A percentile compares a stretch with the other conserved stretches of the same genome.
phyloP scores from a whole-genome alignment of 2,113 vertebrate species.

The Xyrauchen texanus region DNA sequence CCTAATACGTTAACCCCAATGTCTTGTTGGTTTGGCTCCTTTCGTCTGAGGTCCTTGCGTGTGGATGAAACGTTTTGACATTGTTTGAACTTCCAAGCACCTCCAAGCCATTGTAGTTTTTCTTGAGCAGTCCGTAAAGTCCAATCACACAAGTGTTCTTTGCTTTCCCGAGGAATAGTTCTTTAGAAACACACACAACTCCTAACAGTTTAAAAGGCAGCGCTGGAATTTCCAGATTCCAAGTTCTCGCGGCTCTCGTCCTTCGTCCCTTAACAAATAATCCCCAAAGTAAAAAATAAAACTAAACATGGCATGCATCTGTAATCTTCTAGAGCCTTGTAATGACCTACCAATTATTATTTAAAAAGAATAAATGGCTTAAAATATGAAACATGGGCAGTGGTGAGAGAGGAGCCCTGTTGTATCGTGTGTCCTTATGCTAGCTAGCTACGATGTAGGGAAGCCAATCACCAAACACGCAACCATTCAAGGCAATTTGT shows the following conservation, averaged over 20 bases:
- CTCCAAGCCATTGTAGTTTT: no score
- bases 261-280: constrained; percentile 62
- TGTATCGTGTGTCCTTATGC: background rate
- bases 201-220: constrained; percentile 62
- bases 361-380: constrained; percentile 40
- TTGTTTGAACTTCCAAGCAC: constrained; percentile 38
- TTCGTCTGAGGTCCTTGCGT: background rate
- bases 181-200: constrained; percentile 59
- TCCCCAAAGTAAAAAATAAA: constrained; percentile 38
- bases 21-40: constrained; percentile 52
- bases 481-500: constrained; percentile 30
- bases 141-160: constrained; percentile 23
- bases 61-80: no score
- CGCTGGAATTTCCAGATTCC: constrained; percentile 65
- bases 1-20: constrained; percentile 46
- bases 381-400: constrained; percentile 45
- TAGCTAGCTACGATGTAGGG: background rate
- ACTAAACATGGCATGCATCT: constrained; percentile 58
- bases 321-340: constrained; percentile 48
- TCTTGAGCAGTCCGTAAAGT: constrained; percentile 41
- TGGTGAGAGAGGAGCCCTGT: constrained; percentile 19
- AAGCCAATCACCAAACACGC: background rate
- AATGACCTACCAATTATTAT: constrained; percentile 14
- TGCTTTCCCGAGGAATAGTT: constrained; percentile 51
- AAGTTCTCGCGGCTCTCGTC: constrained; percentile 55